Evolutionary conservation across 2,888 invertebrate genomes (phyloP), one percentile per base, ranked within the genome.

Genomic region (Lasioglossum pauxillum): DNA sequence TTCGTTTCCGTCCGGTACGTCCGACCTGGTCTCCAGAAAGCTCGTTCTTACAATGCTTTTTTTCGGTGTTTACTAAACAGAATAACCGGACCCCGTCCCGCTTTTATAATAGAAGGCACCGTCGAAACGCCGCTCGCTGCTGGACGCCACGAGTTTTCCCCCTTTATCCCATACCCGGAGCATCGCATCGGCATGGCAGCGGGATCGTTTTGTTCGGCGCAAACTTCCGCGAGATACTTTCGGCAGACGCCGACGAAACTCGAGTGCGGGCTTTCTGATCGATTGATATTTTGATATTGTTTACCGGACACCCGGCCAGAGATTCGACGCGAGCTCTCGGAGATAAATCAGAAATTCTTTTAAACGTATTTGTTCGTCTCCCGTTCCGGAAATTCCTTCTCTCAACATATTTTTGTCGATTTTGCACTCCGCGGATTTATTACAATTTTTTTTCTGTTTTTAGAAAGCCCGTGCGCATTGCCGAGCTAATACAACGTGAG

Each of bases 51-150:
- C 60, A 76, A 44, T 76, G 76, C 76, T 72, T 85, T 90, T 85
- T 88, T 80, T 64, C 46, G 74, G 75, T 88, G 86, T 88, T 88
- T 86, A 88, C 88, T 86, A 86, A 88, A 84, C 81, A 76, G 84
- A 87, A 84, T 80, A 81, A 85, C 73, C 67, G 71, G 57, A 67
- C 60, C 31, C 27, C 57, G 78, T 53, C 74, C 46, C 16, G 78
- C 64, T 74, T 79, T 81, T 86, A 76, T 87, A 87, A 87, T 78
- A 75, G 75, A 82, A 53, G 64, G 35, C 74, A 77, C 23, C 46
- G 19, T 19, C 76, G 77, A 79, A 71, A 69, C 10, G 57, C n/a
- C 57, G 57, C 57, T 46, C 57, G 57, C 57, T 53, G 79, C 44
- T 72, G 85, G 75, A 80, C 64, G 75, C 60, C 75, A 75, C 53